Evolutionary conservation across 1,140 invertebrate genomes (phyloP), one percentile per base, ranked within the genome.

Genomic region (Tetramorium parvispinum): DNA sequence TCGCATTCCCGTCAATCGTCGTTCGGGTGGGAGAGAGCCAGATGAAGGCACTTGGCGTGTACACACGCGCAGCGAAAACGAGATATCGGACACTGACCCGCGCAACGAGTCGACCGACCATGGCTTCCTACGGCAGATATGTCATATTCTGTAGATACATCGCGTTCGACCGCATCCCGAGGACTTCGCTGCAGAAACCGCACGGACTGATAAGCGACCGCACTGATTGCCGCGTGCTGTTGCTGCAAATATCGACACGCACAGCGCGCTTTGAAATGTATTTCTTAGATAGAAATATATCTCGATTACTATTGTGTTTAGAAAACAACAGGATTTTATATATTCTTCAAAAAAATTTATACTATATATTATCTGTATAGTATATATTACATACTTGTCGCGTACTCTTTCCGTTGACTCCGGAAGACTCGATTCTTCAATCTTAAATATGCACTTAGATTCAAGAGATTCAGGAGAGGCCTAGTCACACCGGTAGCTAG

Each of bases 401-500:
- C 21, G 21, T 32, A 32, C 3, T 32, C 8, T 51, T 43, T 63
- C 16, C 11, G 16, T 75, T 27, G 51, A 32, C n/a, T 75, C 51
- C 13, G 32, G 37, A 57, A 43, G 27, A 40, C 2, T 43, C 65
- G 21, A 43, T 2, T 51, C 11, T 37, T 57, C 49, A 59, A 71
- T 71, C 65, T 71, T 40, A 49, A 57, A 27, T 46, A 46, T 40
- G 40, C n/a, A 59, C 55, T 65, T 86, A 85, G 82, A 89, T 89
- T 82, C 88, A 59, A 27, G 63, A 57, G 63, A 57, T 32, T 53
- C 51, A 55, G 51, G 61, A 89, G 76, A 81, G 87, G 63, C 70
- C 81, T 85, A 75, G 83, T 88, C 85, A 87, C 76, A 87, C 76
- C 91, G 90, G 93, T 93, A 94, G 93, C 93, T 93, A 91, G 91